A percentile compares a stretch with the other conserved stretches of the same genome.
phyloP scores from a whole-genome alignment of 2,888 invertebrate genomes.

The Anthophora plumipes region DNA sequence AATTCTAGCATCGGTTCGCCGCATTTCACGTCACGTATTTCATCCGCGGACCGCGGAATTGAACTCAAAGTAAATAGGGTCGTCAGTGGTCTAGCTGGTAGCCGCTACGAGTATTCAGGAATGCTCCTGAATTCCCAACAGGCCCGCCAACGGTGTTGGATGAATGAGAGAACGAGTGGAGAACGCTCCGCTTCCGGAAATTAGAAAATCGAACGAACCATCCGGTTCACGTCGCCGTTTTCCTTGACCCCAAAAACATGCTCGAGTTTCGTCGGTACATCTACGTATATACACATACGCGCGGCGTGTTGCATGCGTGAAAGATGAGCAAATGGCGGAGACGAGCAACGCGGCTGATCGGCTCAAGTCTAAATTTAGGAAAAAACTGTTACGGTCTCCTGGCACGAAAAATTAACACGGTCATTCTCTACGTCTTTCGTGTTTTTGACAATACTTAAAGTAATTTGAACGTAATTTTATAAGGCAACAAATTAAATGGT shows the following conservation, averaged over 20 bases:
- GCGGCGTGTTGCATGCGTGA: not conserved
- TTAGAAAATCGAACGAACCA: slow-evolving; percentile 67
- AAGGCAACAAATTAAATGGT: too few relatives aligned
- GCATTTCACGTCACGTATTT: slow-evolving; percentile 32
- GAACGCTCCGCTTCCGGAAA: slow-evolving; percentile 57
- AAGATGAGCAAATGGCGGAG: too few relatives aligned
- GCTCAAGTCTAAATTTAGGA: not conserved
- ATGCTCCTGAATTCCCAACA: not conserved
- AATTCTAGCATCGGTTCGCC: too few relatives aligned
- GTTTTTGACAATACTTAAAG: too few relatives aligned
- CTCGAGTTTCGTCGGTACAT: too few relatives aligned
- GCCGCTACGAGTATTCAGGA: slow-evolving; percentile 20
- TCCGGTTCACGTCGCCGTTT: slow-evolving; percentile 10
- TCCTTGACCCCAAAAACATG: slow-evolving; percentile 57
- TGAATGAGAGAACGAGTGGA: not conserved
- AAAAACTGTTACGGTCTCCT: too few relatives aligned
- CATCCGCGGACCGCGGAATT: slow-evolving; percentile 9
- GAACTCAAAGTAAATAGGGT: slow-evolving; percentile 40
- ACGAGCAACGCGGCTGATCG: too few relatives aligned
- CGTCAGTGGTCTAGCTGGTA: slow-evolving; percentile 27
- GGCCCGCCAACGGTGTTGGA: not conserved
- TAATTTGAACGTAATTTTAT: too few relatives aligned
- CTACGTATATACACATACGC: too few relatives aligned
- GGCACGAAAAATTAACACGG: too few relatives aligned
- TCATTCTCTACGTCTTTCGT: too few relatives aligned